Evolutionary conservation across 2,888 invertebrate species (phyloP), one percentile per base, ranked within the genome.

Genomic region (Halocaridina rubra): DNA sequence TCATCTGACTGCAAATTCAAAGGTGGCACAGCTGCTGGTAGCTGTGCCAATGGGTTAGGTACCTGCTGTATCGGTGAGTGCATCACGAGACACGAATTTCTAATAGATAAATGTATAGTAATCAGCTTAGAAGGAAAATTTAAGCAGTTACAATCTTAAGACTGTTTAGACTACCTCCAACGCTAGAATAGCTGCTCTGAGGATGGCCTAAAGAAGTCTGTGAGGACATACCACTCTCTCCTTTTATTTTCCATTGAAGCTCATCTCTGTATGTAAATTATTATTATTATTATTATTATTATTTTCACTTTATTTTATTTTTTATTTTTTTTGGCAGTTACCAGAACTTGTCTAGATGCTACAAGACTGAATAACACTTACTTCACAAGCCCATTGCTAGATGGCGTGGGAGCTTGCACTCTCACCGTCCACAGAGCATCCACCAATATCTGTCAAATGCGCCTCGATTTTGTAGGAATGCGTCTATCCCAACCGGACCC

Each of bases 401-500:
- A 3, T 2, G 77, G 57, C 59, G 53, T 57, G 7, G 82, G 82
- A 0, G 77, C 77, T 2, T 82, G 82, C 53, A 53, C 76, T 19
- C 77, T 82, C 29, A 82, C 82, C n/a, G 53, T 82, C 69, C 76
- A 82, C 57, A 75, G 76, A 27, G 39, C 22, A 10, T 64, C 24
- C 8, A 16, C 39, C 0, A 53, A 82, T 33, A 82, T 82, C 32
- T 82, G 82, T 27, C 82, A 82, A 29, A 76, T 82, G 64, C 61
- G 77, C 32, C 64, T 82, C 1, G 82, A 77, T 30, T 82, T 82
- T 69, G 27, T 77, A 16, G 64, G 29, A n/a, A 76, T 82, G 29
- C 76, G 69, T 19, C 77, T 82, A 10, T 82, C 82, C 5, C 82
- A 82, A 24, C 82, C 82, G 16, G 82, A 82, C 57, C 27, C 39